These are phyloP conservation scores for Oophaga sylvatica DNA, from an alignment of 2,797 vertebrate species.

Conservation along the genomic window DNA sequence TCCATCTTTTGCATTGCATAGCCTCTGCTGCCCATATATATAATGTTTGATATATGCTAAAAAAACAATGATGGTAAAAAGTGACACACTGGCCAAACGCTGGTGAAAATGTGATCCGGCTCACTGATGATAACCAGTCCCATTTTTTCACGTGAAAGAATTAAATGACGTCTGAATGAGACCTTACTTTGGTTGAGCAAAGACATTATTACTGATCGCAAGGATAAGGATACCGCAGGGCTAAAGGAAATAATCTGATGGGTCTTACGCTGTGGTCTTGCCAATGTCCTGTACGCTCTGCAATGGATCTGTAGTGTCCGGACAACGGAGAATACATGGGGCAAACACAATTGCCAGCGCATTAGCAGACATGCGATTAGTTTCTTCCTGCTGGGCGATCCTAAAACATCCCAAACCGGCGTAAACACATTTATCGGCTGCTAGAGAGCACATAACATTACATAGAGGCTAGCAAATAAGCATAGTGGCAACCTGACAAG, in stretches of 20 bases:
- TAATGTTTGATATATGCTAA: no score
- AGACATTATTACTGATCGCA: background rate
- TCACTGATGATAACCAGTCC: no score
- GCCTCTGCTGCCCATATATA: no score
- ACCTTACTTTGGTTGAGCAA: background rate
- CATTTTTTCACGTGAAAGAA: background rate
- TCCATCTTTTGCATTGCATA: no score
- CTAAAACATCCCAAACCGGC: constrained; percentile 69
- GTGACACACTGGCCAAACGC: no score
- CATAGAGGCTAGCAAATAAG: background rate
- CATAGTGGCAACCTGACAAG: constrained; percentile 85
- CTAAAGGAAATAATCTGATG: background rate
- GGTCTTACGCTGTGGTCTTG: constrained; percentile 95
- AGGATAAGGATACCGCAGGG: background rate
- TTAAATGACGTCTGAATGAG: background rate
- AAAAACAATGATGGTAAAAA: no score
- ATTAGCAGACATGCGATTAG: constrained; percentile 97
- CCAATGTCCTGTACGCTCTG: constrained; percentile 96
- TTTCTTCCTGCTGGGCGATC: constrained; percentile 93
- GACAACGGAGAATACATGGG: constrained; percentile 95
- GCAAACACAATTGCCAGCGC: constrained; percentile 97
- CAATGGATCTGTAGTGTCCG: constrained; percentile 91
- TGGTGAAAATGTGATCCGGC: no score
- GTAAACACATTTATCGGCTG: background rate
- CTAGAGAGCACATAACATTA: background rate